Evolutionary conservation across 2,888 invertebrate genomes (phyloP).

Genomic region (Parnassius glacialis): DNA sequence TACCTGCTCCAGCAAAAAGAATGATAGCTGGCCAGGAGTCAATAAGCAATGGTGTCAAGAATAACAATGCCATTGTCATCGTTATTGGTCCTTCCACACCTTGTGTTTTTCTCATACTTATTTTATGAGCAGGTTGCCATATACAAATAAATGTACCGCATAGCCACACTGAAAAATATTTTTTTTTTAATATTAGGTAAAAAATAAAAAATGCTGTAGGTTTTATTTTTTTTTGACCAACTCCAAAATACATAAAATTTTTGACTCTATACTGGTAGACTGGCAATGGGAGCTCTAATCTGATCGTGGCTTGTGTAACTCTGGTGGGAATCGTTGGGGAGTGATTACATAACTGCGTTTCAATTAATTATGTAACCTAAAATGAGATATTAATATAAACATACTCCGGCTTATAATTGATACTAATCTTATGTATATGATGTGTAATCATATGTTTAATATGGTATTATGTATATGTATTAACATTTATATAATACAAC

Average conservation of each 20-base stretch:
- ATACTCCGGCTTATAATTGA: too few species aligned
- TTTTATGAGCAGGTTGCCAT: conserved; percentile 78
- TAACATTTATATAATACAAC: too few species aligned
- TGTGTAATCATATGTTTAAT: too few species aligned
- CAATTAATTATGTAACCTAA: too few species aligned
- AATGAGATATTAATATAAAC: too few species aligned
- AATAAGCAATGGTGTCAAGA: conserved; percentile 79
- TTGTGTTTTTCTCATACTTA: conserved; percentile 57
- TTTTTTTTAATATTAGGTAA: not conserved
- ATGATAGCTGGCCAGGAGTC: conserved; percentile 83
- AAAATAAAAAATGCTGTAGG: not conserved
- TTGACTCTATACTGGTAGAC: too few species aligned
- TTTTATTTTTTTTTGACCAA: not conserved
- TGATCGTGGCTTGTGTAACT: too few species aligned
- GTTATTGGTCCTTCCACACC: conserved; percentile 63
- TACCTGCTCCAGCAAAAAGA: conserved; percentile 82
- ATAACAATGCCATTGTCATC: conserved; percentile 70
- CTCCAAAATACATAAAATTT: not conserved
- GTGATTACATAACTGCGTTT: too few species aligned
- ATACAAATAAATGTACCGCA: conserved; percentile 73
- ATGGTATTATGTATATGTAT: too few species aligned
- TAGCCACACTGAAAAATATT: conserved; percentile 68
- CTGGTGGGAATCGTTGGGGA: too few species aligned
- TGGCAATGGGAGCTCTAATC: too few species aligned
- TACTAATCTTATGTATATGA: too few species aligned